Conservation (phyloP, 92 coral and sea anemone species). For the Zoanthus sansibaricus region DNA sequence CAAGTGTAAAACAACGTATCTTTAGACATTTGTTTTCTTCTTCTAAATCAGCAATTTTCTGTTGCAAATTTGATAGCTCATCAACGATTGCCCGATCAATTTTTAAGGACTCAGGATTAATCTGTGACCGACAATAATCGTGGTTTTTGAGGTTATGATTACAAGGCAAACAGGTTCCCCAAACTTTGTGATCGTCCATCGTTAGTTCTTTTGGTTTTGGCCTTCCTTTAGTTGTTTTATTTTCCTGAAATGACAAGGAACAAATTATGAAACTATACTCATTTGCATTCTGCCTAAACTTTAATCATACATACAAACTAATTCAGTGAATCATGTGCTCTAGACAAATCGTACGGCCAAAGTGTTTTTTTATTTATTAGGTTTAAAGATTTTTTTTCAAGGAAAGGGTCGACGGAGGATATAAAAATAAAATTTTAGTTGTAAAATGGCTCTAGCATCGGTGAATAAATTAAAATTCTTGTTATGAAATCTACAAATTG, state of each 20-base stretch:
- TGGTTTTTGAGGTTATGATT: constrained; percentile 44
- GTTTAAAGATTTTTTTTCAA: not conserved
- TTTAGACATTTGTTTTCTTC: constrained; percentile 53
- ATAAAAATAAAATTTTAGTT: not conserved
- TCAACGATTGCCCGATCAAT: constrained; percentile 31
- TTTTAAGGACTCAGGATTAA: constrained; percentile 51
- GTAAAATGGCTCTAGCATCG: constrained; percentile 29
- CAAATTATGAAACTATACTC: constrained; percentile 12
- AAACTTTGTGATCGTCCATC: constrained; percentile 57
- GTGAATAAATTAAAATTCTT: constrained; percentile 23
- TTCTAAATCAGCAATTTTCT: constrained; percentile 54
- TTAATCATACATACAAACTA: not conserved
- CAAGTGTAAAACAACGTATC: constrained; percentile 40
- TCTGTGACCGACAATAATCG: constrained; percentile 53
- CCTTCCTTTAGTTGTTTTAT: constrained; percentile 36
- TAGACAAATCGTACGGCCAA: not conserved
- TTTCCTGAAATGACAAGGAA: constrained; percentile 44
- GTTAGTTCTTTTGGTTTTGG: constrained; percentile 29
- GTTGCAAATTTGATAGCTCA: constrained; percentile 49
- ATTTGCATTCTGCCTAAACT: constrained; percentile 1
- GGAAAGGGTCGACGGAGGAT: not conserved
- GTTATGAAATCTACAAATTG: constrained; percentile 3
- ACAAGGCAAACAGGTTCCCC: constrained; percentile 56
- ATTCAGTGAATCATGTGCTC: constrained; percentile 24
- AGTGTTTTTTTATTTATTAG: not conserved